Evolutionary conservation across 2,113 vertebrate genomes (phyloP).

Genomic region (Trachemys scripta): DNA sequence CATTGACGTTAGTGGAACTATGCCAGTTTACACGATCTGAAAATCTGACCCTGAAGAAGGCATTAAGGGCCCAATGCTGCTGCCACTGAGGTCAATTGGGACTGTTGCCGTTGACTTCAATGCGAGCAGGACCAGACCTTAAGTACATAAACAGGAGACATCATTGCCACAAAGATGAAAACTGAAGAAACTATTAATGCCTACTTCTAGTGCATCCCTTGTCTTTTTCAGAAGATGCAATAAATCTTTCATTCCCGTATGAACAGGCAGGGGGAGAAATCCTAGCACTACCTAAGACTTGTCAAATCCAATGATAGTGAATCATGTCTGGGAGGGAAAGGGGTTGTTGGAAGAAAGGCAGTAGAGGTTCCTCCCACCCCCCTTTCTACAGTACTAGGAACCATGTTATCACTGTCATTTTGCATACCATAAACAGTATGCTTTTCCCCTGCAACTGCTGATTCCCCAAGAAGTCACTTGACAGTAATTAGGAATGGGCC

Average conservation of each 20-base stretch:
- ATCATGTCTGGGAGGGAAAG: neutral
- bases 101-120: neutral
- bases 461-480: neutral
- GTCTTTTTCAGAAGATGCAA: neutral
- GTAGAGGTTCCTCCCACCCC: neutral
- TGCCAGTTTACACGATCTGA: neutral
- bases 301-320: slow-evolving; percentile 27
- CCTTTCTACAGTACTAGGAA: neutral
- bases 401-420: neutral
- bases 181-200: slow-evolving; percentile 1
- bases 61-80: neutral
- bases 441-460: neutral
- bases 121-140: rapidly evolving
- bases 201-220: neutral
- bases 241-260: slow-evolving; percentile 13
- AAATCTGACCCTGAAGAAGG: neutral
- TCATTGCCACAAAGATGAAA: neutral
- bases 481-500: neutral
- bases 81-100: rapidly evolving
- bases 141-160: neutral
- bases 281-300: slow-evolving; percentile 13
- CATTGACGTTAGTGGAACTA: neutral
- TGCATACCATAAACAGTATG: neutral
- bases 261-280: slow-evolving; percentile 23
- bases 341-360: neutral